A percentile compares a stretch with the other conserved stretches of the same genome.
phyloP scores from a whole-genome alignment of 2,113 vertebrate genomes.

The Ameiurus melas region DNA sequence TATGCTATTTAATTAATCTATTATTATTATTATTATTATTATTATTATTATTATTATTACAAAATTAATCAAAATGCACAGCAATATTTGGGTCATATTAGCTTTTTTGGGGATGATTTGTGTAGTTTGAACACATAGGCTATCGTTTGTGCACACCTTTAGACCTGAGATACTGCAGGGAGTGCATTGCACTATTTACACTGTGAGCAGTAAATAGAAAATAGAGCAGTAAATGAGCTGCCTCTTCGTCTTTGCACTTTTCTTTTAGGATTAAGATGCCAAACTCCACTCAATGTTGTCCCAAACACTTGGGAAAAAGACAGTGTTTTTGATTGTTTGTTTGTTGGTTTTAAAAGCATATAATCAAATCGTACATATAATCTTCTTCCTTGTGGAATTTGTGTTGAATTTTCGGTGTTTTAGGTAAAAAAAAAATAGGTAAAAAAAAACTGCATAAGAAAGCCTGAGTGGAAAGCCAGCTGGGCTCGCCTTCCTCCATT shows the following conservation, averaged over 20 bases:
- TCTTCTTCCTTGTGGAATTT: not conserved
- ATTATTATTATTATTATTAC: no score
- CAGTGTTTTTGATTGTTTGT: not conserved
- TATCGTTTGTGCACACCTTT: not conserved
- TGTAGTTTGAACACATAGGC: constrained; percentile 13
- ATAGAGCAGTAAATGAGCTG: not conserved
- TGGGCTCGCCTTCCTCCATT: not conserved
- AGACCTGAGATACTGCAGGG: not conserved
- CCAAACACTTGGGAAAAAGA: not conserved
- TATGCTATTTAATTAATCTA: no score
- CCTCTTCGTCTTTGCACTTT: not conserved
- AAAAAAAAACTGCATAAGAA: not conserved
- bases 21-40: no score
- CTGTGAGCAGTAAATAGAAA: not conserved
- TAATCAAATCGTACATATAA: not conserved
- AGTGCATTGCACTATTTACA: not conserved
- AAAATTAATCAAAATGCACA: not conserved
- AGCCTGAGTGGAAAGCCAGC: not conserved
- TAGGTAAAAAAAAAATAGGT: no score
- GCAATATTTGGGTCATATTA: not conserved
- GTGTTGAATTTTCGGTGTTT: not conserved
- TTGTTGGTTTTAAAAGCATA: not conserved
- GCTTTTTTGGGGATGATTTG: not conserved
- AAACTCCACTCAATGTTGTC: not conserved
- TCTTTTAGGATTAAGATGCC: not conserved